These are phyloP conservation scores for Edolisoma coerulescens DNA, from an alignment of 2,113 vertebrate species.

Conservation along the genomic window DNA sequence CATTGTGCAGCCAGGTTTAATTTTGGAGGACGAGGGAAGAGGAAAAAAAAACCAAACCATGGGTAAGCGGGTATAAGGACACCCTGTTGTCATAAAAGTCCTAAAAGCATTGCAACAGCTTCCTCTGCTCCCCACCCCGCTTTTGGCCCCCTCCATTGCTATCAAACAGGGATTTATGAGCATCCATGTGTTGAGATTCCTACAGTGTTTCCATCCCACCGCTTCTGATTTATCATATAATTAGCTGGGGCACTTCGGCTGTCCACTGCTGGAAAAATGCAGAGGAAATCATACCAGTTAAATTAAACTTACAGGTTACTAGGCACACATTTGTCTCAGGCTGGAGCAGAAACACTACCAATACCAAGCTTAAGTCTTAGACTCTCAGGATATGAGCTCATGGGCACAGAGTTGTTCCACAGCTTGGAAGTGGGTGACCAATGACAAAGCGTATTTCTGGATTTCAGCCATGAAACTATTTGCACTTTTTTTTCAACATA, in stretches of 20 bases:
- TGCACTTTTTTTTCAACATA: neutral
- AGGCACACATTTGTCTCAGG: slow-evolving; percentile 11
- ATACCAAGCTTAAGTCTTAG: neutral
- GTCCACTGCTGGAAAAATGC: slow-evolving; percentile 58
- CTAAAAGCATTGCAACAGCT: slow-evolving; percentile 3
- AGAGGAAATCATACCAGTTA: slow-evolving; percentile 41
- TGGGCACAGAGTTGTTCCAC: neutral
- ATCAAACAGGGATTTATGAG: slow-evolving; percentile 46
- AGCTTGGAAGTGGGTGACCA: neutral
- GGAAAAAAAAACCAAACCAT: neutral
- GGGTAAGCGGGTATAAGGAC: slow-evolving; percentile 33
- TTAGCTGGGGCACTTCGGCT: slow-evolving; percentile 43
- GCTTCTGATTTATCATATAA: slow-evolving; percentile 58
- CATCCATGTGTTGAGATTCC: slow-evolving; percentile 24
- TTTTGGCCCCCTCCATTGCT: neutral
- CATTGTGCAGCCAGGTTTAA: slow-evolving; percentile 67
- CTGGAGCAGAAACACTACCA: neutral
- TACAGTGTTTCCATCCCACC: slow-evolving; percentile 30
- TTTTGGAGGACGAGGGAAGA: slow-evolving; percentile 50
- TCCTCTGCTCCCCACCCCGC: neutral
- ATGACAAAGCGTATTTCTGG: neutral
- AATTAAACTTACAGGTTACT: slow-evolving; percentile 54
- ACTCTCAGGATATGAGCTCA: neutral
- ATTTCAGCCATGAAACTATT: neutral
- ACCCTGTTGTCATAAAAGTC: slow-evolving; percentile 44